phyloP scores from a whole-genome alignment of 2,888 invertebrate genomes.

The Polydrusus tereticollis region DNA sequence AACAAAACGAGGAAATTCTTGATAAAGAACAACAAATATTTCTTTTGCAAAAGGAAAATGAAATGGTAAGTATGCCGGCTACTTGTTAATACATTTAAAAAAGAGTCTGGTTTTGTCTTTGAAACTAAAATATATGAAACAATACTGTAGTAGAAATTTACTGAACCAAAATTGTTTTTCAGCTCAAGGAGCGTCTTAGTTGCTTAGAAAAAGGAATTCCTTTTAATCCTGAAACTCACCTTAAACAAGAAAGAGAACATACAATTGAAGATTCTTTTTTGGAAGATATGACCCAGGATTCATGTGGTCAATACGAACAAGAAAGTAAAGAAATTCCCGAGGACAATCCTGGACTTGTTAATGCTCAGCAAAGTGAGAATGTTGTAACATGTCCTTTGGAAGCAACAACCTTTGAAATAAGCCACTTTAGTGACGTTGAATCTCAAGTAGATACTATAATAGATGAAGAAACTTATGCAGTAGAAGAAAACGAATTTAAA shows the following conservation, averaged over 20 bases:
- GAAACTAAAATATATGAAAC: background rate
- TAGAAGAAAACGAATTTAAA: constrained; percentile 50
- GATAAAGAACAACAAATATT: constrained; percentile 84
- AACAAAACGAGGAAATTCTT: constrained; percentile 87
- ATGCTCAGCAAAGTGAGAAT: constrained; percentile 48
- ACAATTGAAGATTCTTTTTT: constrained; percentile 42
- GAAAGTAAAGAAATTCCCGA: constrained; percentile 59
- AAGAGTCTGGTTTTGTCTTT: background rate
- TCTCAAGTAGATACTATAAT: constrained; percentile 54
- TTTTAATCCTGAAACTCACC: constrained; percentile 53
- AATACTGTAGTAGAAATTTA: background rate
- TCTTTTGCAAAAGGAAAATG: constrained; percentile 82
- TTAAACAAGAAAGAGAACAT: constrained; percentile 44
- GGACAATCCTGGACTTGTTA: constrained; percentile 53
- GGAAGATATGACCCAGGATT: constrained; percentile 66
- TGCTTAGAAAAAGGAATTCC: constrained; percentile 76
- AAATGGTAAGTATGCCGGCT: constrained; percentile 71
- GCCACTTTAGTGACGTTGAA: constrained; percentile 55
- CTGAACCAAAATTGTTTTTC: constrained; percentile 40
- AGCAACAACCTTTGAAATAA: constrained; percentile 49
- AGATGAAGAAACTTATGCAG: constrained; percentile 44
- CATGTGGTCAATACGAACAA: constrained; percentile 57
- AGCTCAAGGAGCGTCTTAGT: constrained; percentile 71
- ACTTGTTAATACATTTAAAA: background rate
- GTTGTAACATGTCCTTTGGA: constrained; percentile 52